phyloP scores from a whole-genome alignment of 2,797 vertebrate genomes.

The Lophius americanus region DNA sequence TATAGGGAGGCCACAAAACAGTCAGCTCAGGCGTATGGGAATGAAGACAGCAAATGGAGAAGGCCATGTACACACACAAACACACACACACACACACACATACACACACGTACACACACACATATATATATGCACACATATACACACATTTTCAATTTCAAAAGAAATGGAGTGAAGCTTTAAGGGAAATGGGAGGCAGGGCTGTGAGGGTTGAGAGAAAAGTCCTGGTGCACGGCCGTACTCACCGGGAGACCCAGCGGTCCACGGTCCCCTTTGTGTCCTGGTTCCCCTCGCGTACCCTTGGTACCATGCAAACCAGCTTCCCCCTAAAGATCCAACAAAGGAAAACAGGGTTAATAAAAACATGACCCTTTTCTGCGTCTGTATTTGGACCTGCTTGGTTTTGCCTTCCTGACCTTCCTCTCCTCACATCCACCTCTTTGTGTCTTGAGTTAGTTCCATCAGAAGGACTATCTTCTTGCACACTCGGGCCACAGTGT shows the following conservation, averaged over 20 bases:
- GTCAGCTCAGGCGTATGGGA: slow-evolving; percentile 61
- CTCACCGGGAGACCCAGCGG: slow-evolving; percentile 99
- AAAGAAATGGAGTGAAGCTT: no score
- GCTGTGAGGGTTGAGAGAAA: slow-evolving; percentile 5
- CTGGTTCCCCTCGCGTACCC: slow-evolving; percentile 94
- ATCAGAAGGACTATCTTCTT: no score
- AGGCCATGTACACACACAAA: slow-evolving; percentile 27
- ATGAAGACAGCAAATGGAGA: slow-evolving; percentile 55
- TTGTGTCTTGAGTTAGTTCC: no score
- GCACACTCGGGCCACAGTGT: no score
- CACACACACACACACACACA: neutral
- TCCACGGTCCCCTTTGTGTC: slow-evolving; percentile 98
- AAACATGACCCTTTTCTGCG: neutral
- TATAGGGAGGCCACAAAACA: slow-evolving; percentile 53
- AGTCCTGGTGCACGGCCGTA: slow-evolving; percentile 64
- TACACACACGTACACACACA: neutral
- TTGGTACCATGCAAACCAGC: slow-evolving; percentile 95
- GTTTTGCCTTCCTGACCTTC: neutral
- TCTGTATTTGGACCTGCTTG: neutral
- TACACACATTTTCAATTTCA: no score
- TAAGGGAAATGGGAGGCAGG: slow-evolving; percentile 1
- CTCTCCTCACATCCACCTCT: no score
- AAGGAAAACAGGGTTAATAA: slow-evolving; percentile 40
- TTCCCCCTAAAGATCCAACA: slow-evolving; percentile 83
- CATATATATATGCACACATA: no score